phyloP scores from a whole-genome alignment of 2,888 invertebrate genomes.

The Meandrusa payeni region DNA sequence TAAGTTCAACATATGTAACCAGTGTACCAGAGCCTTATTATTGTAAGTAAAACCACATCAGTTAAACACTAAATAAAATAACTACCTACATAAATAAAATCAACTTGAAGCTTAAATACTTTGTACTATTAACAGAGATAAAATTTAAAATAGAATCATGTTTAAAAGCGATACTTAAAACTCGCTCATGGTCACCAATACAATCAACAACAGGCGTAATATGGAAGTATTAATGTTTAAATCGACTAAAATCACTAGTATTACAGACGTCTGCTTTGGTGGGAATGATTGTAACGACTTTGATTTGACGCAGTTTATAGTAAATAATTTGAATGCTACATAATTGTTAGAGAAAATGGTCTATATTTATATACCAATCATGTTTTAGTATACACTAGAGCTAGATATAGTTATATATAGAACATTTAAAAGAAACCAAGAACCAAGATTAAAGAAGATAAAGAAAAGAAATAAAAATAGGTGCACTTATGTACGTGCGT shows the following conservation, averaged over 20 bases:
- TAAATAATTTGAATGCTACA: neutral
- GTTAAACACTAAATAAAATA: conserved; percentile 20
- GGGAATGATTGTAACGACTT: conserved; percentile 20
- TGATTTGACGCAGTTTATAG: conserved; percentile 14
- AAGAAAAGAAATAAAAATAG: too few species aligned
- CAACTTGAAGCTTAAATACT: conserved; percentile 45
- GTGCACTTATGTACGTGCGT: too few species aligned
- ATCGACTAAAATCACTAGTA: conserved; percentile 48
- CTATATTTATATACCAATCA: too few species aligned
- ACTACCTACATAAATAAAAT: conserved; percentile 22
- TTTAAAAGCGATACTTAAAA: conserved; percentile 48
- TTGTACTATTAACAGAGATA: conserved; percentile 66
- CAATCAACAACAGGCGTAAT: conserved; percentile 45
- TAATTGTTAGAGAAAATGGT: neutral
- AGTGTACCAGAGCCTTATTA: conserved; percentile 12
- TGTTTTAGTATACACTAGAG: too few species aligned
- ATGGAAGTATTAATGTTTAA: conserved; percentile 51
- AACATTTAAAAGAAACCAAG: too few species aligned
- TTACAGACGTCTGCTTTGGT: conserved; percentile 27
- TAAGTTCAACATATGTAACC: conserved; percentile 6
- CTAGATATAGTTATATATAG: too few species aligned
- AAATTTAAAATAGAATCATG: conserved; percentile 50
- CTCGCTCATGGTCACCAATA: conserved; percentile 28
- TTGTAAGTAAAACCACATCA: neutral
- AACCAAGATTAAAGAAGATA: too few species aligned